Percentiles rank a stretch among this genome's conserved stretches.
Evolutionary conservation across 2,888 invertebrate genomes (phyloP).

Genomic region (Eumacrocentrus americanus): DNA sequence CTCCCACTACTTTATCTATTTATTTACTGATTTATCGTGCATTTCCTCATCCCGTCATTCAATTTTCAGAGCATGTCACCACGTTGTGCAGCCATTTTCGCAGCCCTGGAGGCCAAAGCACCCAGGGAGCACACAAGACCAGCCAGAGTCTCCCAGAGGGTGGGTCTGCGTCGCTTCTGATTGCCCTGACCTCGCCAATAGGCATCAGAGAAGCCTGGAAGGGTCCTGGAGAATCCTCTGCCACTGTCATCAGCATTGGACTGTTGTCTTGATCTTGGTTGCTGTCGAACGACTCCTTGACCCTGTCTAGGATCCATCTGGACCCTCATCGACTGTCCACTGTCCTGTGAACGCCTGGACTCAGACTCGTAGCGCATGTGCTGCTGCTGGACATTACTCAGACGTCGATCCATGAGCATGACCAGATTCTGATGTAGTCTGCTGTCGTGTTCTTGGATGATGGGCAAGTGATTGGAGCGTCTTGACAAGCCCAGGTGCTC

Average conservation of each 20-base stretch:
- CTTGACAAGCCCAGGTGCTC: conserved; percentile 2
- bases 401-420: conserved; percentile 52
- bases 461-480: conserved; percentile 32
- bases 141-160: conserved; percentile 61
- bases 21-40: not conserved
- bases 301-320: conserved; percentile 8
- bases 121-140: conserved; percentile 62
- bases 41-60: conserved; percentile 13
- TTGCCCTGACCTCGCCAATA: conserved; percentile 34
- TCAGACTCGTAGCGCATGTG: conserved; percentile 41
- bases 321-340: conserved; percentile 5
- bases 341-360: conserved; percentile 31
- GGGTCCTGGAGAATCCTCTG: not conserved
- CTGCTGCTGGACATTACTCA: conserved; percentile 53
- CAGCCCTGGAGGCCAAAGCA: conserved; percentile 59
- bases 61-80: conserved; percentile 51
- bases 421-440: conserved; percentile 54
- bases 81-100: conserved; percentile 55
- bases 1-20: not conserved
- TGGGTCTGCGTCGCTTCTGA: conserved; percentile 49
- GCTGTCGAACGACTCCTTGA: conserved; percentile 32
- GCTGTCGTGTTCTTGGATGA: conserved; percentile 45
- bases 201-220: conserved; percentile 12
- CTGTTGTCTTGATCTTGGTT: conserved; percentile 24
- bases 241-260: conserved; percentile 12